A percentile compares a stretch with the other conserved stretches of the same genome.
phyloP scores from a whole-genome alignment of 2,888 invertebrate genomes.

The Netelia melanura region DNA sequence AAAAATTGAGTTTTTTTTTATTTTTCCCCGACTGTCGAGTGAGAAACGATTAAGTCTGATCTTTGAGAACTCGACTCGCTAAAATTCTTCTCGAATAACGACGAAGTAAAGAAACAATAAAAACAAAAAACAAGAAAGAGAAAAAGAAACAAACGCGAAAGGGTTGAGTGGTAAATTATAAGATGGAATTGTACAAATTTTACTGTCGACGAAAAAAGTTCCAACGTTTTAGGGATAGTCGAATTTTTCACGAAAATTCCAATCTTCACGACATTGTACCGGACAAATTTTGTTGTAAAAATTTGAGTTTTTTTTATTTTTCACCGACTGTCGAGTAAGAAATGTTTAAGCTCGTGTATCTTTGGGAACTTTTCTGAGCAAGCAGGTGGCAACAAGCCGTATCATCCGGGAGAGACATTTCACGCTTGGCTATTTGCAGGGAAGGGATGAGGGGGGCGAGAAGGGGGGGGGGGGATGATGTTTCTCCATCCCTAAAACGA shows the following conservation, averaged over 20 bases:
- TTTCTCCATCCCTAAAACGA: slow-evolving; percentile 62
- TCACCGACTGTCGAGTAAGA: too few relatives aligned
- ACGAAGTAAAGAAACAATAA: background rate
- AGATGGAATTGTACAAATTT: background rate
- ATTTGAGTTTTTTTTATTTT: too few relatives aligned
- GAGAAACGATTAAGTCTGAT: too few relatives aligned
- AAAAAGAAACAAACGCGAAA: slow-evolving; percentile 11
- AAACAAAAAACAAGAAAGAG: background rate
- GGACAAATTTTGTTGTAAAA: too few relatives aligned
- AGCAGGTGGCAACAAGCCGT: slow-evolving; percentile 31
- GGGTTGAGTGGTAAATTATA: background rate
- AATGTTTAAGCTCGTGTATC: too few relatives aligned
- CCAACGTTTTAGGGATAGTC: too few relatives aligned
- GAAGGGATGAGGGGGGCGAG: background rate
- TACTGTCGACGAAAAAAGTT: background rate
- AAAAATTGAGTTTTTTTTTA: too few relatives aligned
- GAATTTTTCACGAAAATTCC: too few relatives aligned
- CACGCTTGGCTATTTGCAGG: slow-evolving; percentile 33
- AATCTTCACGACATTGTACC: too few relatives aligned
- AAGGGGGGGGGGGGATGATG: slow-evolving; percentile 31
- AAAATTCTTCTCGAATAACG: slow-evolving; percentile 24
- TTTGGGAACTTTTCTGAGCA: background rate
- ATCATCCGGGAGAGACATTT: slow-evolving; percentile 32
- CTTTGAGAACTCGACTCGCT: too few relatives aligned
- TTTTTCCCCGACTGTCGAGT: too few relatives aligned